Conservation (phyloP, 1,140 invertebrate genomes). For the Apis dorsata region DNA sequence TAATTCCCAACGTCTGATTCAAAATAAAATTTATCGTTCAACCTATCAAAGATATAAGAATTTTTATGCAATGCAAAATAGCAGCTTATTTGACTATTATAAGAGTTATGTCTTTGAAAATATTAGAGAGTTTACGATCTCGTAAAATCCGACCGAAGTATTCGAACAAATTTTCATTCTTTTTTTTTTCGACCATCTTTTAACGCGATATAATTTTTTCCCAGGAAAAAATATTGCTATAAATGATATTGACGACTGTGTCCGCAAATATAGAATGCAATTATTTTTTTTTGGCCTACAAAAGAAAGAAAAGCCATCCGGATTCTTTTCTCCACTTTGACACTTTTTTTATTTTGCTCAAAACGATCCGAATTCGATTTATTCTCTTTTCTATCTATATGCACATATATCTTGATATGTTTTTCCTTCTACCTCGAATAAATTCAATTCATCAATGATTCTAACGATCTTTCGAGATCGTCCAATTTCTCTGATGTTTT, state of each 20-base stretch:
- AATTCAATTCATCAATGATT: not conserved
- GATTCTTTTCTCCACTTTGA: not conserved
- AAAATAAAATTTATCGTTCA: too few relatives aligned
- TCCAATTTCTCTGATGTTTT: too few relatives aligned
- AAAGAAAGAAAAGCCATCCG: not conserved
- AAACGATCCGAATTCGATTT: not conserved
- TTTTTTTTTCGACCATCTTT: not conserved
- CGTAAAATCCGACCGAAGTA: not conserved
- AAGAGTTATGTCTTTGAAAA: not conserved
- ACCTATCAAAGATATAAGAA: too few relatives aligned
- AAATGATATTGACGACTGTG: not conserved
- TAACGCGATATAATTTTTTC: not conserved
- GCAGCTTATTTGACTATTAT: too few relatives aligned
- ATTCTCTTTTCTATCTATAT: not conserved
- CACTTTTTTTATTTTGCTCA: not conserved
- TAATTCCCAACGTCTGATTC: too few relatives aligned
- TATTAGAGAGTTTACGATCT: not conserved
- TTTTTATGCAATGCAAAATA: too few relatives aligned
- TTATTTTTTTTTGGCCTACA: slow-evolving; percentile 21
- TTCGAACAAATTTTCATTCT: not conserved
- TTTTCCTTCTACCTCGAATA: not conserved
- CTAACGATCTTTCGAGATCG: too few relatives aligned
- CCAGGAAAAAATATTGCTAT: not conserved
- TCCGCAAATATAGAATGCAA: not conserved
- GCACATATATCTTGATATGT: not conserved